Conservation (phyloP, 1,140 invertebrate species). For the Pectinophora gossypiella region DNA sequence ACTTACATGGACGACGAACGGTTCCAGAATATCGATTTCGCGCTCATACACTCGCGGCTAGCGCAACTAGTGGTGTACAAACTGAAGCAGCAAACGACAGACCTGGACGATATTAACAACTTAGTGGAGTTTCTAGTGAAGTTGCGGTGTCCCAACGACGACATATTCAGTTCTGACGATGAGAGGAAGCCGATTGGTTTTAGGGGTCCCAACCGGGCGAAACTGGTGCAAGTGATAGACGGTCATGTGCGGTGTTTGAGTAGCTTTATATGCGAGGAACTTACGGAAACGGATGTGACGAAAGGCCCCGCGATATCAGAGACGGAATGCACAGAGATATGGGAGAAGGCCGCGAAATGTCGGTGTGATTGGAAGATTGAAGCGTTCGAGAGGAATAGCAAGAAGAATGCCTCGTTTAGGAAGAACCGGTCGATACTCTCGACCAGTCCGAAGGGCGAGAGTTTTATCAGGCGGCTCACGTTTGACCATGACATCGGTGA, state of each 20-base stretch:
- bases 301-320: conserved; percentile 70
- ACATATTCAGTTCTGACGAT: conserved; percentile 66
- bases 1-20: conserved; percentile 80
- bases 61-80: conserved; percentile 77
- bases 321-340: conserved; percentile 73
- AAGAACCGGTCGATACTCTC: conserved; percentile 62
- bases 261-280: conserved; percentile 62
- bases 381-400: conserved; percentile 57
- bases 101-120: conserved; percentile 52
- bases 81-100: conserved; percentile 48
- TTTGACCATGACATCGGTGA: conserved; percentile 62
- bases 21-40: conserved; percentile 78
- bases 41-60: conserved; percentile 78
- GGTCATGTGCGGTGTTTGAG: conserved; percentile 61
- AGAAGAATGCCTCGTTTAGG: conserved; percentile 66
- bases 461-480: conserved; percentile 43
- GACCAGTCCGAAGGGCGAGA: conserved; percentile 62
- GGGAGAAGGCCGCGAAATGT: conserved; percentile 64
- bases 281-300: conserved; percentile 36
- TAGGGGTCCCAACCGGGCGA: conserved; percentile 30
- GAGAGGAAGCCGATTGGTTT: conserved; percentile 39
- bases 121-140: conserved; percentile 52
- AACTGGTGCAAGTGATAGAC: conserved; percentile 42
- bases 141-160: conserved; percentile 63
- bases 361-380: conserved; percentile 66